Evolutionary conservation across 2,797 vertebrate species (phyloP).

Genomic region (Muscicapa striata): DNA sequence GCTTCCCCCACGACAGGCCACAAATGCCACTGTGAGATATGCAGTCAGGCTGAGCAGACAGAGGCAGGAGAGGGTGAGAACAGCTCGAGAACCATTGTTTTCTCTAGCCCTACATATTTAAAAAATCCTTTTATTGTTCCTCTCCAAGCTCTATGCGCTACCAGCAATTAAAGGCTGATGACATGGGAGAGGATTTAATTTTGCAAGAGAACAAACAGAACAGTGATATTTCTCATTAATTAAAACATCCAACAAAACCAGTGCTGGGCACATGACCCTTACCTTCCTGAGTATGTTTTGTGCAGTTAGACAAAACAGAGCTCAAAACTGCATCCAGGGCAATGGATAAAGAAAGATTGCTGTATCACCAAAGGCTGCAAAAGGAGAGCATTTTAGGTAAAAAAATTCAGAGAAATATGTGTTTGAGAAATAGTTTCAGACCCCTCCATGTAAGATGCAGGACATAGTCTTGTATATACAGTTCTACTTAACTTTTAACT

Average conservation of each 20-base stretch:
- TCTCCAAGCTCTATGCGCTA: neutral
- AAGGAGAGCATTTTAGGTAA: neutral
- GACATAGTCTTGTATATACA: rapidly evolving
- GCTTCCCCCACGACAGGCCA: neutral
- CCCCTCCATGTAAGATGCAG: neutral
- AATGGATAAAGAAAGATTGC: neutral
- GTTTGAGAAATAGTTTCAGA: neutral
- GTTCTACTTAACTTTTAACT: neutral
- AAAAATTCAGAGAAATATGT: neutral
- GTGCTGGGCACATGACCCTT: neutral
- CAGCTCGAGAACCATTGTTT: neutral
- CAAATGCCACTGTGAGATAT: neutral
- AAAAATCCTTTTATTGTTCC: neutral
- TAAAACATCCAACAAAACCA: neutral
- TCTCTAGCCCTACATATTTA: neutral
- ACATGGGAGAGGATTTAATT: neutral
- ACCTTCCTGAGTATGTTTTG: neutral
- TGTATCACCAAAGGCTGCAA: neutral
- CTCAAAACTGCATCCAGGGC: neutral
- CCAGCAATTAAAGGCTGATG: neutral
- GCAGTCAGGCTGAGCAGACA: neutral
- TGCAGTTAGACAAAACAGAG: neutral
- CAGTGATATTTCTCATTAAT: neutral
- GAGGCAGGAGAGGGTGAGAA: neutral
- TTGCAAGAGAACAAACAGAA: neutral